Conservation (phyloP, 2,113 vertebrate species). For the Cheirogaleus medius region DNA sequence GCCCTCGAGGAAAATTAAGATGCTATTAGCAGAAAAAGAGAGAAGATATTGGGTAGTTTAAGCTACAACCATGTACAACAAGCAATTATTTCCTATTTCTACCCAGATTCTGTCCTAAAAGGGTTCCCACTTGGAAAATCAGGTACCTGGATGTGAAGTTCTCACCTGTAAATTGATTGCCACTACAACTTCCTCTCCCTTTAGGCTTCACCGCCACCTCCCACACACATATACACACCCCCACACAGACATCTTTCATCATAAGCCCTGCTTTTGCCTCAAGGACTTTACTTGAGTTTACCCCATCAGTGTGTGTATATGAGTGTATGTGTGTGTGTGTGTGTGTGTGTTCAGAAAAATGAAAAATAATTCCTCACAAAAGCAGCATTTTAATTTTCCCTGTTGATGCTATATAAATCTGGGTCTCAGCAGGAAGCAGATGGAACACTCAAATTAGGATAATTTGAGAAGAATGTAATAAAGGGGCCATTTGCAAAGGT, state of each 20-base stretch:
- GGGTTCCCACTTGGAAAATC: background rate
- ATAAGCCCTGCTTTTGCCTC: background rate
- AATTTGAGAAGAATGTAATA: conserved; percentile 31
- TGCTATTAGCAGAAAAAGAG: background rate
- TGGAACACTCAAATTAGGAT: conserved; percentile 41
- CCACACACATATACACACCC: no score
- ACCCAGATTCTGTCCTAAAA: background rate
- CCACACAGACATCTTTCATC: background rate
- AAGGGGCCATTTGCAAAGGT: conserved; percentile 40
- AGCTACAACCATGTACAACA: background rate
- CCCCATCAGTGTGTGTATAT: background rate
- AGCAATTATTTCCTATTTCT: background rate
- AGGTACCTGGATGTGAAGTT: background rate
- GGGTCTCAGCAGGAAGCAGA: conserved; percentile 39
- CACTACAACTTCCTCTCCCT: background rate
- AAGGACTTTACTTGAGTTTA: background rate
- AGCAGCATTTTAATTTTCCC: background rate
- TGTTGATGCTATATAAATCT: conserved; percentile 2
- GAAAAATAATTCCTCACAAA: background rate
- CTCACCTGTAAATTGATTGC: background rate
- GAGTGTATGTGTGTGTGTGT: background rate
- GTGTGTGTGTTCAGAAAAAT: background rate
- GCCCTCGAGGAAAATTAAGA: background rate
- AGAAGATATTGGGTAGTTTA: background rate
- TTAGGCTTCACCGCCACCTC: background rate